Percentiles rank a stretch among this genome's conserved stretches.
Conservation (phyloP, 2,797 vertebrate species). For the Sitta carolinensis region DNA sequence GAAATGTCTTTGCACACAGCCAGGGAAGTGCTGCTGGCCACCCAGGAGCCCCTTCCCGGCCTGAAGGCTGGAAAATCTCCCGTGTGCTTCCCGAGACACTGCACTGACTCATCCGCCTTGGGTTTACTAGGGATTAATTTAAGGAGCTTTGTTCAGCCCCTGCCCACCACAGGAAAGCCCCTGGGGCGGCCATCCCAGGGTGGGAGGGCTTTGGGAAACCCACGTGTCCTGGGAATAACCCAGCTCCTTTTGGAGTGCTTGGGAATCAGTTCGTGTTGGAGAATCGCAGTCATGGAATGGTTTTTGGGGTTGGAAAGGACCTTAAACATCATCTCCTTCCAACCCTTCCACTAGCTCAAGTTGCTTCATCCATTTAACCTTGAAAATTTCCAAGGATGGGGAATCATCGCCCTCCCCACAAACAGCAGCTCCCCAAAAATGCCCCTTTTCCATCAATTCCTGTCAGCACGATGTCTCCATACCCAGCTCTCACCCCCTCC, state of each 20-base stretch:
- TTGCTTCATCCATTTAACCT: neutral
- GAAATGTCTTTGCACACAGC: neutral
- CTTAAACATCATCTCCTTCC: neutral
- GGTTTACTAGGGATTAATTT: neutral
- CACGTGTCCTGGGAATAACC: neutral
- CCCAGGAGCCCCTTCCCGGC: neutral
- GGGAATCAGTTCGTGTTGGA: neutral
- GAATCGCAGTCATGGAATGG: neutral
- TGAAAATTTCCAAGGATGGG: neutral
- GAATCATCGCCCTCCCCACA: neutral
- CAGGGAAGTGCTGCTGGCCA: neutral
- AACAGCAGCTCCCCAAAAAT: neutral
- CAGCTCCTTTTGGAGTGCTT: neutral
- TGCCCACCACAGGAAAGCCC: neutral
- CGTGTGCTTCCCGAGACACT: neutral
- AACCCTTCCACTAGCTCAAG: neutral
- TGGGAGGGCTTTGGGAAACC: neutral
- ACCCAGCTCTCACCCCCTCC: neutral
- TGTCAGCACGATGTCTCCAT: accelerated
- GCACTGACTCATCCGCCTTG: neutral
- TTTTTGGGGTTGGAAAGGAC: neutral
- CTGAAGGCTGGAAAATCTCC: neutral
- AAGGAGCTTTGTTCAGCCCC: neutral
- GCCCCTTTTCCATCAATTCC: neutral
- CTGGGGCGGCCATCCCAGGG: neutral